Evolutionary conservation across 2,888 invertebrate genomes (phyloP).

Genomic region (Zelleria hepariella): DNA sequence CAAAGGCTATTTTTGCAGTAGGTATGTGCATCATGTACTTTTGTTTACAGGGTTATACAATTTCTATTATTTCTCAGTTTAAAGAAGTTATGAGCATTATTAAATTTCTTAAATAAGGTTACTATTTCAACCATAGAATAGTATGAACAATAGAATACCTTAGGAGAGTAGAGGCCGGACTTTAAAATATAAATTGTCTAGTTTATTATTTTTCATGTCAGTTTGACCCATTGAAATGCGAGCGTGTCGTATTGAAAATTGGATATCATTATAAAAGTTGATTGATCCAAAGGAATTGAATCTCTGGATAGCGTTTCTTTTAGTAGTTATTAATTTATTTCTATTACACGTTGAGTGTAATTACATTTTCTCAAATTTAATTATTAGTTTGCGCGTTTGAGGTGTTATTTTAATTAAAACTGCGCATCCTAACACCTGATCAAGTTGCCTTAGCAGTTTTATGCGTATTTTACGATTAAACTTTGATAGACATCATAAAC

Average conservation of each 20-base stretch:
- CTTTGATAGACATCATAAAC: background rate
- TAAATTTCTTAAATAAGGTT: too few species aligned
- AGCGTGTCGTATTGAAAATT: constrained; percentile 67
- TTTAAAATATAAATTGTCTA: constrained; percentile 41
- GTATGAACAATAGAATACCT: too few species aligned
- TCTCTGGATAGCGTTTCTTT: background rate
- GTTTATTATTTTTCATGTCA: constrained; percentile 65
- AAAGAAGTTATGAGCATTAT: too few species aligned
- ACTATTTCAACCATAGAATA: too few species aligned
- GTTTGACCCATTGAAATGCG: constrained; percentile 60
- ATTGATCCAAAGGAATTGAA: background rate
- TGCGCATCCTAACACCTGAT: background rate
- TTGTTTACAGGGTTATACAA: too few species aligned
- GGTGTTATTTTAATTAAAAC: background rate
- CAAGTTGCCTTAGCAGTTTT: background rate
- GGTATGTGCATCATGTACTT: too few species aligned
- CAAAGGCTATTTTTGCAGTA: too few species aligned
- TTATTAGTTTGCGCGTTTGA: background rate
- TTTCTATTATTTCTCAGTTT: too few species aligned
- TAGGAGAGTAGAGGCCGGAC: constrained; percentile 12
- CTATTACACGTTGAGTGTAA: background rate
- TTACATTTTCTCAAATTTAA: background rate
- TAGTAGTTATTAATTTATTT: background rate
- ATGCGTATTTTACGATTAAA: background rate
- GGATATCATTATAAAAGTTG: constrained; percentile 43